phyloP scores from a whole-genome alignment of 92 coral and sea anemone genomes.

The Galaxea fascicularis region DNA sequence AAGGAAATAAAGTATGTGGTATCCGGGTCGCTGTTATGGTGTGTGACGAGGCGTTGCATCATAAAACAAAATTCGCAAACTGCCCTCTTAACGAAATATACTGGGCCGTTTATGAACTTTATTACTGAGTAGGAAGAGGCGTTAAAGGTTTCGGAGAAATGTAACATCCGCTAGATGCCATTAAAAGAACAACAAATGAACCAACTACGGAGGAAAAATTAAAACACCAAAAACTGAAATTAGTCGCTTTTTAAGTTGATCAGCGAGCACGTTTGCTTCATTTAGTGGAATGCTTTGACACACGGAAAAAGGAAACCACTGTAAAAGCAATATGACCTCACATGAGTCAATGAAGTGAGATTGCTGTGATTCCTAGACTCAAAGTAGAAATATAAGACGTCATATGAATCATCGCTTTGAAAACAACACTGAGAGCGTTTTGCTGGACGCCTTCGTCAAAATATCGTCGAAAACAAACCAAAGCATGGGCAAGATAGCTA shows the following conservation, averaged over 20 bases:
- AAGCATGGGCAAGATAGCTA: not conserved
- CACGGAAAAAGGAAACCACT: not conserved
- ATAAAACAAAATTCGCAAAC: not conserved
- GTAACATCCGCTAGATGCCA: slow-evolving; percentile 1
- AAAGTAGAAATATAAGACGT: not conserved
- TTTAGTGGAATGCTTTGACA: not conserved
- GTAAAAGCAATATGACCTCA: not conserved
- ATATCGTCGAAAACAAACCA: not conserved
- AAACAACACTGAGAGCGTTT: not conserved
- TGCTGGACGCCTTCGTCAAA: not conserved
- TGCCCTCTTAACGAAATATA: not conserved
- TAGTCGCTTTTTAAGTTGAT: not conserved
- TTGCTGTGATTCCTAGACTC: not conserved
- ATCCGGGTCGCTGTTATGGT: not conserved
- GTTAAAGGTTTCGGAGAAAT: not conserved
- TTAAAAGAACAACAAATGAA: not conserved
- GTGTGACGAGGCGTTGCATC: slow-evolving; percentile 9
- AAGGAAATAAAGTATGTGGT: not conserved
- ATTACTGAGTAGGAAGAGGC: not conserved
- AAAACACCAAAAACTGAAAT: not conserved
- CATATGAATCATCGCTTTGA: not conserved
- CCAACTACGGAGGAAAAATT: not conserved
- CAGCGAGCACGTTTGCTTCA: not conserved
- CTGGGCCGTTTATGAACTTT: not conserved
- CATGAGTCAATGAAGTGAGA: not conserved